Percentiles rank a stretch among this genome's conserved stretches.
These are phyloP conservation scores for Coptodon rendalli DNA, from an alignment of 2,113 vertebrate species.

Conservation along the genomic window DNA sequence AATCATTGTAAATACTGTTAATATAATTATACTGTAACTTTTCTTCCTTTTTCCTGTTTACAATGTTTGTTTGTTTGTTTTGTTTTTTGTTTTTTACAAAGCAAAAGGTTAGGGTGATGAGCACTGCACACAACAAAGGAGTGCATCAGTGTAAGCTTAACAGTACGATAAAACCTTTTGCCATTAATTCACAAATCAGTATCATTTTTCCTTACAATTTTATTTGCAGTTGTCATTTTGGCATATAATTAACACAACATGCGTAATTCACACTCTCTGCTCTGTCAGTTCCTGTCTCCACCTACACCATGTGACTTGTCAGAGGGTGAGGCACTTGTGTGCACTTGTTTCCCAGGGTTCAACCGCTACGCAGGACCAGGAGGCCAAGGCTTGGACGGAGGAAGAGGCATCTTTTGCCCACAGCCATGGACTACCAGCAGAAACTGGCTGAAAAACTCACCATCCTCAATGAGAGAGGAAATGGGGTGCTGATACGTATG, in stretches of 20 bases:
- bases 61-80: neutral
- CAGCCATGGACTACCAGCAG: constrained; percentile 81
- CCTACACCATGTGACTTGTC: constrained; percentile 57
- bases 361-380: neutral
- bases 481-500: constrained; percentile 84
- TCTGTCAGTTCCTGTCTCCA: constrained; percentile 20
- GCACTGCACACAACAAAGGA: neutral
- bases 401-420: constrained; percentile 36
- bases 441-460: constrained; percentile 91
- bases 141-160: neutral
- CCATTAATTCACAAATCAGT: neutral
- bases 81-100: neutral
- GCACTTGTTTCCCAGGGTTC: constrained; percentile 26
- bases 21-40: neutral
- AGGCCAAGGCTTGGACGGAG: constrained; percentile 33
- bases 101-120: neutral
- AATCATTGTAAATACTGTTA: neutral
- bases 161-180: neutral
- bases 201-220: fast-evolving
- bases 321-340: constrained; percentile 47
- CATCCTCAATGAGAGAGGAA: constrained; percentile 85
- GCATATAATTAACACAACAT: neutral
- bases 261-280: neutral
- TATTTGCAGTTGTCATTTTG: neutral
- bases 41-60: neutral